A percentile compares a stretch with the other conserved stretches of the same genome.
Conservation (phyloP, 2,113 vertebrate species). For the Riparia riparia region DNA sequence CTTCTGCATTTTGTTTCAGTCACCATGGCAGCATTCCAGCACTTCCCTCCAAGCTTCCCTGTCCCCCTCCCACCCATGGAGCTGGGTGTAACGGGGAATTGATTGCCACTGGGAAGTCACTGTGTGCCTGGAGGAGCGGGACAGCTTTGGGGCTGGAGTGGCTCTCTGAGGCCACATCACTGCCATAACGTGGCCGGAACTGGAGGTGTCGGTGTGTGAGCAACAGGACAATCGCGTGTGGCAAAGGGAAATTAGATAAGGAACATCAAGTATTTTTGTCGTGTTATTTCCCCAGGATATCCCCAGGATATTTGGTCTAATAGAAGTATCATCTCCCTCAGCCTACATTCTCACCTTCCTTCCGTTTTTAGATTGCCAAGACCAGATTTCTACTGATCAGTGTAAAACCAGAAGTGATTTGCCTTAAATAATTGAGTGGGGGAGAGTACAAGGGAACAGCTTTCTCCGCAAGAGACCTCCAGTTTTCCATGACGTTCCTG, state of each 20-base stretch:
- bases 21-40: not conserved
- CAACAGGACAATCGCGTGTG: not conserved
- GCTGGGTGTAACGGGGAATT: not conserved
- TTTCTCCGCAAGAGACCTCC: not conserved
- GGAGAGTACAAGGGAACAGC: not conserved
- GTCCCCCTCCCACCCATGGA: accelerated
- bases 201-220: not conserved
- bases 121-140: not conserved
- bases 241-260: not conserved
- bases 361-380: not conserved
- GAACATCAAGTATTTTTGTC: not conserved
- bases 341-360: not conserved
- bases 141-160: not conserved
- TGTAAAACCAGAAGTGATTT: not conserved
- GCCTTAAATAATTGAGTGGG: not conserved
- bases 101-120: not conserved
- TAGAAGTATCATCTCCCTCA: not conserved
- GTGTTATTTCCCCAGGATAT: not conserved
- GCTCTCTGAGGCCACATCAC: not conserved
- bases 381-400: not conserved
- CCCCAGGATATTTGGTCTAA: not conserved
- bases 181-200: not conserved
- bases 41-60: not conserved
- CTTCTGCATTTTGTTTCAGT: not conserved
- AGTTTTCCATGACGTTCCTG: not conserved